A percentile compares a stretch with the other conserved stretches of the same genome.
Evolutionary conservation across 2,113 vertebrate species (phyloP).

Genomic region (Crotalus viridis): DNA sequence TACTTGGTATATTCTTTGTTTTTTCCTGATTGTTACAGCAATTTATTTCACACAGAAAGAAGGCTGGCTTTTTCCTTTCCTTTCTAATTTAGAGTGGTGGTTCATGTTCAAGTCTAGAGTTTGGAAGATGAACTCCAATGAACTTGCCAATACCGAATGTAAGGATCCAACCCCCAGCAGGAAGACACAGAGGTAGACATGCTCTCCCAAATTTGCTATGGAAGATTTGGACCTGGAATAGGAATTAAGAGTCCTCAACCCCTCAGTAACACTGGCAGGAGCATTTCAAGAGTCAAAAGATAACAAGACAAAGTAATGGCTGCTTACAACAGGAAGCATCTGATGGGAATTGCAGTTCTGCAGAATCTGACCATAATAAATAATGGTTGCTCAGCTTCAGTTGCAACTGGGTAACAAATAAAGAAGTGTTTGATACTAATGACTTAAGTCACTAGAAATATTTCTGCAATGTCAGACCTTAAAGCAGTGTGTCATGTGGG

Average conservation of each 20-base stretch:
- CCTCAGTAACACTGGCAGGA: background rate
- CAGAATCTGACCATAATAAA: too few relatives aligned
- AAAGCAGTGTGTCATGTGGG: background rate
- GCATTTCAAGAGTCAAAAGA: background rate
- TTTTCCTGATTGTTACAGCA: conserved; percentile 67
- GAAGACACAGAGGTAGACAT: background rate
- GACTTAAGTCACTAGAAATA: background rate
- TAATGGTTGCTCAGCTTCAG: too few relatives aligned
- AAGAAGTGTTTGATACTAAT: too few relatives aligned
- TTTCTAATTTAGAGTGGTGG: conserved; percentile 70
- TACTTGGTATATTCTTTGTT: conserved; percentile 72
- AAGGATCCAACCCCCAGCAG: background rate
- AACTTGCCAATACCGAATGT: background rate
- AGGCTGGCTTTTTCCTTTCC: conserved; percentile 74
- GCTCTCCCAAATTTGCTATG: background rate
- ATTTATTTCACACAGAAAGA: conserved; percentile 74
- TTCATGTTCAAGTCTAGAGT: background rate
- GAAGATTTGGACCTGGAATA: background rate
- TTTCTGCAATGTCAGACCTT: background rate
- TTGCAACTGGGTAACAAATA: too few relatives aligned
- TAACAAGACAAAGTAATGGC: background rate
- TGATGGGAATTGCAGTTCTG: too few relatives aligned
- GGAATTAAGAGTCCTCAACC: background rate
- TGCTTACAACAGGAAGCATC: too few relatives aligned
- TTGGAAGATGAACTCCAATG: background rate